Evolutionary conservation across 2,113 vertebrate genomes (phyloP).

Genomic region (Nothoprocta perdicaria): DNA sequence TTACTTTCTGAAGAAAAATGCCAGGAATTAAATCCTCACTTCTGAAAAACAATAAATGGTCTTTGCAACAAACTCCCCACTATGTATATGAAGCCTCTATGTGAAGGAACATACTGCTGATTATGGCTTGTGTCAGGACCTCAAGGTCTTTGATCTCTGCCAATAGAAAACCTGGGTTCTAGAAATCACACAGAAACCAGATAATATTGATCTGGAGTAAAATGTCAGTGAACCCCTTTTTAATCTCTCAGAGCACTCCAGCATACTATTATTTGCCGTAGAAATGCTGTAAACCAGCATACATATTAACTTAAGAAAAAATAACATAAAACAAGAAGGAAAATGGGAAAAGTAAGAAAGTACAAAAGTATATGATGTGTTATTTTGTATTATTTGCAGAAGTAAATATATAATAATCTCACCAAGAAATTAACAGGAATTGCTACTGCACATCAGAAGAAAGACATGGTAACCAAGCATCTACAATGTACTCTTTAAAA

Average conservation of each 20-base stretch:
- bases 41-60: not conserved
- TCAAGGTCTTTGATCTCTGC: not conserved
- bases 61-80: not conserved
- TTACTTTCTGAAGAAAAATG: not conserved
- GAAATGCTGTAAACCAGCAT: not conserved
- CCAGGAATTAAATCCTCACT: not conserved
- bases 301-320: conserved; percentile 6
- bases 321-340: not conserved
- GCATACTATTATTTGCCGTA: not conserved
- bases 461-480: not conserved
- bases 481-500: not conserved
- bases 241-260: not conserved
- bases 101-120: accelerated
- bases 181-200: not conserved
- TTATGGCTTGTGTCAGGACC: not conserved
- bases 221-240: not conserved
- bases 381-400: not conserved
- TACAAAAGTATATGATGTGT: no score
- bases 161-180: not conserved
- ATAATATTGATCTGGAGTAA: not conserved
- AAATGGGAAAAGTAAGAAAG: not conserved
- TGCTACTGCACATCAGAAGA: not conserved
- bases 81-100: not conserved
- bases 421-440: not conserved
- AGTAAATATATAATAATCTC: not conserved